Percentiles rank a stretch among this genome's conserved stretches.
phyloP scores from a whole-genome alignment of 2,113 vertebrate genomes.

The Nicator chloris region DNA sequence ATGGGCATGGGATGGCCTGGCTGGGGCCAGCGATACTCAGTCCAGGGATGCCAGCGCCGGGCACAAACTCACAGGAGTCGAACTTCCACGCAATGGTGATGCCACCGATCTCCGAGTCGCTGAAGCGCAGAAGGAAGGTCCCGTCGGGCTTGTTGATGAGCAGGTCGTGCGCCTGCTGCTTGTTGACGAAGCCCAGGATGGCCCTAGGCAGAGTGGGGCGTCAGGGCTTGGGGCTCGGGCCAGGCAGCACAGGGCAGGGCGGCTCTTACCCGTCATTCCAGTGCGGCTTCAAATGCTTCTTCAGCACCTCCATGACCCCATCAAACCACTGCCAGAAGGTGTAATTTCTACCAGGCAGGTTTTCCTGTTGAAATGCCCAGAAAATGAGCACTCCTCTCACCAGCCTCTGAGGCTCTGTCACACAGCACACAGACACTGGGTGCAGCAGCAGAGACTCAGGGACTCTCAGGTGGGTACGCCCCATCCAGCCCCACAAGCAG shows the following conservation, averaged over 20 bases:
- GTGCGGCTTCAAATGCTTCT: conserved; percentile 93
- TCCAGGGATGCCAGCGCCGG: rapidly evolving
- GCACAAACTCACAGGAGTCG: conserved; percentile 68
- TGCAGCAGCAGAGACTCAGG: rapidly evolving
- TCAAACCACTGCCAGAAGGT: conserved; percentile 99
- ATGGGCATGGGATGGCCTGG: rapidly evolving
- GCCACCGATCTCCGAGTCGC: conserved; percentile 96
- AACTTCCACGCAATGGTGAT: conserved; percentile 97
- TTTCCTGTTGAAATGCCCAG: conserved; percentile 78
- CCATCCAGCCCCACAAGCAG: not conserved
- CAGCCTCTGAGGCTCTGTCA: not conserved
- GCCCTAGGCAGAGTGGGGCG: conserved; percentile 75
- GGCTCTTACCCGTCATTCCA: conserved; percentile 93
- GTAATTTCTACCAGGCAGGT: conserved; percentile 92
- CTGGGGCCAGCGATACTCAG: rapidly evolving
- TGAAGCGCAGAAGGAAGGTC: conserved; percentile 95
- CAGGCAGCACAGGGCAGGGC: not conserved
- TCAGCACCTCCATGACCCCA: conserved; percentile 95
- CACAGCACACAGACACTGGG: not conserved
- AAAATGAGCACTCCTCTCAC: not conserved
- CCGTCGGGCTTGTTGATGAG: conserved; percentile 97
- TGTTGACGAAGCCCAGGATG: conserved; percentile 96
- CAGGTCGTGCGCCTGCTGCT: conserved; percentile 97
- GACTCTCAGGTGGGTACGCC: not conserved
- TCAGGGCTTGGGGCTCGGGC: not conserved